Conservation (phyloP, 2,888 invertebrate species). For the Pseudolycoriella hygida region DNA sequence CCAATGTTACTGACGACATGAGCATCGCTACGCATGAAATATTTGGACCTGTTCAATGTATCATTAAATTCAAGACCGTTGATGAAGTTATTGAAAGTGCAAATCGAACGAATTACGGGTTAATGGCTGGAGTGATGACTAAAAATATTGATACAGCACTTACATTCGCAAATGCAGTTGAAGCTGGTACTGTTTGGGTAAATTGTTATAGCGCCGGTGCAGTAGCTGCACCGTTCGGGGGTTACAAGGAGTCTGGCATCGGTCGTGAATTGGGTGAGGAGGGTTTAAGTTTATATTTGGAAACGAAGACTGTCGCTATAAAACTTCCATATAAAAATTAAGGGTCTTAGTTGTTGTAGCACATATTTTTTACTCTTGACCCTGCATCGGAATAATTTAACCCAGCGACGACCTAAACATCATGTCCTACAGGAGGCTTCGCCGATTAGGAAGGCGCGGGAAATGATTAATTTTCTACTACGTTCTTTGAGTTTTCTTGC, state of each 20-base stretch:
- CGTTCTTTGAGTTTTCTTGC: no score
- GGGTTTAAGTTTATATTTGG: not conserved
- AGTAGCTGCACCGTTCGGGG: conserved; percentile 71
- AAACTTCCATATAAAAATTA: not conserved
- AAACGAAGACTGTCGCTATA: not conserved
- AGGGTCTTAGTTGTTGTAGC: no score
- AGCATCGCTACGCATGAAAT: conserved; percentile 65
- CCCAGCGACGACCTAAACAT: no score
- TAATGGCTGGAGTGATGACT: conserved; percentile 70
- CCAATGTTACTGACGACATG: conserved; percentile 59
- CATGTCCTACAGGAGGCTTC: no score
- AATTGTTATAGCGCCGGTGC: conserved; percentile 30
- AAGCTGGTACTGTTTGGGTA: conserved; percentile 67
- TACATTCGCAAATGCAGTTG: conserved; percentile 50
- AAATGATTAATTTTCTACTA: no score
- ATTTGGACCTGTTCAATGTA: conserved; percentile 78
- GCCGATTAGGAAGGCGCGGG: no score
- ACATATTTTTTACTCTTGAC: no score
- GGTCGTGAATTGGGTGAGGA: conserved; percentile 43
- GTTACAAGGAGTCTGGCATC: conserved; percentile 71
- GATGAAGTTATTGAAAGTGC: conserved; percentile 70
- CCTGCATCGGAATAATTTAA: no score
- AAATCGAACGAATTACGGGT: conserved; percentile 61
- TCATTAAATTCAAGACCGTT: conserved; percentile 56
- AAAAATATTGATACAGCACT: conserved; percentile 61